phyloP scores from a whole-genome alignment of 1,140 invertebrate genomes.

The Nasonia vitripennis region DNA sequence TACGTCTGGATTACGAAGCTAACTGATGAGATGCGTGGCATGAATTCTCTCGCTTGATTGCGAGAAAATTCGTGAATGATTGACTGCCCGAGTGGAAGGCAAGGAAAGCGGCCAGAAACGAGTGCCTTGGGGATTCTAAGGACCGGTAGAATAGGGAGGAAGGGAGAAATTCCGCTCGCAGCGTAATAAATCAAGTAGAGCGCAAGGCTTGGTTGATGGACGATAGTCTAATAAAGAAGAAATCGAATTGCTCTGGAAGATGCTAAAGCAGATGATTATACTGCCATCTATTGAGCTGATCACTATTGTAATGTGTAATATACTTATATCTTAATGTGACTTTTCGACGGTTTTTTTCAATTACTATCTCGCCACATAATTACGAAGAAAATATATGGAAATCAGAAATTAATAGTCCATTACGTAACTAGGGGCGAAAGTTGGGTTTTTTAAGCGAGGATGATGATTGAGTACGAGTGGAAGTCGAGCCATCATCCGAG shows the following conservation, averaged over 20 bases:
- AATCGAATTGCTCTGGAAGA: neutral
- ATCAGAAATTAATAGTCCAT: too few species aligned
- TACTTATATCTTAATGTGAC: too few species aligned
- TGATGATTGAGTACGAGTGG: too few species aligned
- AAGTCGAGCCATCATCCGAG: too few species aligned
- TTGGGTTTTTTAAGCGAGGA: too few species aligned
- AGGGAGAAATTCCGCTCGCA: neutral
- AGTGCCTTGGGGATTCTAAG: neutral
- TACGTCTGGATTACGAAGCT: neutral
- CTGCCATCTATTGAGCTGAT: neutral
- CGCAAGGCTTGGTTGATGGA: neutral
- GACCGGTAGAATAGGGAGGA: neutral
- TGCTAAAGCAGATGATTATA: neutral
- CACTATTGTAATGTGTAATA: neutral
- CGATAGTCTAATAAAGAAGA: neutral
- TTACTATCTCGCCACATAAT: too few species aligned
- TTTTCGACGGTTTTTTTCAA: too few species aligned
- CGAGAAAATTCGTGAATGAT: neutral
- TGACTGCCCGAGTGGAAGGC: neutral
- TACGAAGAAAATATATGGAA: too few species aligned
- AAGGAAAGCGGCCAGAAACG: neutral
- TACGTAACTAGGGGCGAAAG: too few species aligned
- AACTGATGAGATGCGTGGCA: neutral
- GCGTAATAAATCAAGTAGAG: neutral
- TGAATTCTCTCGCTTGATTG: neutral